Base-by-base conservation (phyloP, 2,113 vertebrate species). In the Empidonax traillii region DNA sequence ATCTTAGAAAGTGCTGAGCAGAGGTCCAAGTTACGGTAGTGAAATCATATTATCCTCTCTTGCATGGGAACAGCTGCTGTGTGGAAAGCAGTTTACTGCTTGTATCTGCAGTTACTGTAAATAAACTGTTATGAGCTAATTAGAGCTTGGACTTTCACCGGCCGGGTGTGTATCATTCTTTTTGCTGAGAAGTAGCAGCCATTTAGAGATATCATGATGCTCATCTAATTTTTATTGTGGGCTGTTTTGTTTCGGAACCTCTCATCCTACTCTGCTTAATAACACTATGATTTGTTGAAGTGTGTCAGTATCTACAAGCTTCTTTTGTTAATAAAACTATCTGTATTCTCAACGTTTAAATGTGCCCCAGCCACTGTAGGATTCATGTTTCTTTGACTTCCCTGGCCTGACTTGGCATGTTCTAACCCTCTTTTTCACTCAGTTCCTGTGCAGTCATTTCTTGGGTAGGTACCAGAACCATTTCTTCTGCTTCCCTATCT, bases 381-480 rank as follows among this genome's bases (percentile, higher is more conserved):
- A 82, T 95, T 95, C 81, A 76, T 35, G 69, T 83, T 81, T 93
- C 63, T 90, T 91, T 82, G 55, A 83, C 55, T 92, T 94, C 58
- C 22, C 46, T 80, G 69, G 51, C 53, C 83, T 44, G 87, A 94
- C 35, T 8, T 97, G 94, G 83, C 84, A 67, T 76, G 47, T 88
- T 92, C 78, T 82, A 95, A 62, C 51, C 59, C 91, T 91, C 85
- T 56, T 90, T 95, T 96, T 96, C 88, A 91, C 62, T 93, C 68
- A 96, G 84, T 95, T 97, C 96, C 96, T 97, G 94, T 96, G 94
- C 88, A 96, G 91, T 97, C 93, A 94, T 96, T 97, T 96, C 93
- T 97, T 97, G 96, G 96, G 96, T 93, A 86, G 90, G 80, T 89
- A 96, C 94, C 97, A 97, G 96, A 87, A 86, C 63, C 61, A 66